phyloP scores from a whole-genome alignment of 2,113 vertebrate genomes.

The Microcebus murinus region DNA sequence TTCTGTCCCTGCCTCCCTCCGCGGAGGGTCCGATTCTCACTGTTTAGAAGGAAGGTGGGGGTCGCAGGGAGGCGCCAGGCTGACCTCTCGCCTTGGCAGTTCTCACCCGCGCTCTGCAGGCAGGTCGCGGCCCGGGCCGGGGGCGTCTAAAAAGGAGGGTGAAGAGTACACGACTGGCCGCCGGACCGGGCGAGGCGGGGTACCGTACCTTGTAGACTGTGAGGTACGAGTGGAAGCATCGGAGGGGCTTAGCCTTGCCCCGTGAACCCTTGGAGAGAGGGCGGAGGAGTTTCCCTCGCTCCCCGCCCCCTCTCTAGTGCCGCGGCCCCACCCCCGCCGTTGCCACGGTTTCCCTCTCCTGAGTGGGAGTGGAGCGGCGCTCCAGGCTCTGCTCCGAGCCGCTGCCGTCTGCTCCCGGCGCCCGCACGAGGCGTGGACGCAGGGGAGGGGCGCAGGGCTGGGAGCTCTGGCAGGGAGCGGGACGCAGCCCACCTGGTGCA shows the following conservation, averaged over 20 bases:
- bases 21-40: background rate
- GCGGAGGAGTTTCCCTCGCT: background rate
- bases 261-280: background rate
- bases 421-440: conserved; percentile 60
- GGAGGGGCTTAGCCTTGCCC: background rate
- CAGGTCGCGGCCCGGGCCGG: conserved; percentile 81
- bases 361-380: conserved; percentile 79
- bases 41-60: rapidly evolving
- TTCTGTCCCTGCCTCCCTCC: background rate
- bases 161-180: background rate
- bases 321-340: conserved; percentile 73
- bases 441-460: conserved; percentile 18
- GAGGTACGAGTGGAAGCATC: background rate
- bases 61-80: background rate
- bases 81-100: background rate
- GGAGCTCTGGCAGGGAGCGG: background rate
- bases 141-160: background rate
- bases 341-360: conserved; percentile 79
- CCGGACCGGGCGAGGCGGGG: background rate
- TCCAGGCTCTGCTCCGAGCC: conserved; percentile 66
- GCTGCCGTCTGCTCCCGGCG: conserved; percentile 72
- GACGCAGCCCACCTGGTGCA: background rate
- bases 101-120: conserved; percentile 16
- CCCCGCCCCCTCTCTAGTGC: conserved; percentile 53
- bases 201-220: background rate